phyloP scores from a whole-genome alignment of 2,888 invertebrate genomes.

The Agriopis marginaria region DNA sequence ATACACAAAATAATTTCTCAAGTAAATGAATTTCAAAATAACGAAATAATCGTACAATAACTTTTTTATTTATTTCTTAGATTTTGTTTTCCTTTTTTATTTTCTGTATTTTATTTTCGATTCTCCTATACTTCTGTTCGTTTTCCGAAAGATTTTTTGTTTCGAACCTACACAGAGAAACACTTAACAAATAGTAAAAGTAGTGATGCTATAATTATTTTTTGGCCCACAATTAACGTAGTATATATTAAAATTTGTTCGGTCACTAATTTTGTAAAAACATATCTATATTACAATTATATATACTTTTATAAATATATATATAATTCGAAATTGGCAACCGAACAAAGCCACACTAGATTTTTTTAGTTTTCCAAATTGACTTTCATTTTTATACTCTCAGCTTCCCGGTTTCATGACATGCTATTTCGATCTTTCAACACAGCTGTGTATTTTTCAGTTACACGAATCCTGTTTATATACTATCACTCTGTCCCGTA shows the following conservation, averaged over 20 bases:
- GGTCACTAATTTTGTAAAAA: constrained; percentile 69
- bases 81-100: constrained; percentile 59
- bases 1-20: constrained; percentile 50
- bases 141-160: constrained; percentile 64
- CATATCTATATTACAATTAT: constrained; percentile 17
- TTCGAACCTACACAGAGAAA: constrained; percentile 85
- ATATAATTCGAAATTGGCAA: constrained; percentile 63
- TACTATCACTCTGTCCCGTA: constrained; percentile 43
- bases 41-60: constrained; percentile 59
- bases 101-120: constrained; percentile 66
- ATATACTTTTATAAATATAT: not conserved
- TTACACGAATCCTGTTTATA: constrained; percentile 38
- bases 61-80: constrained; percentile 53
- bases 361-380: constrained; percentile 67
- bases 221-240: constrained; percentile 82
- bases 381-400: constrained; percentile 63
- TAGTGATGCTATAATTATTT: constrained; percentile 76
- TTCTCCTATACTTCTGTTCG: constrained; percentile 79
- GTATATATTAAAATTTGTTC: constrained; percentile 66
- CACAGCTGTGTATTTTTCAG: constrained; percentile 46
- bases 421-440: constrained; percentile 51
- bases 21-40: constrained; percentile 48
- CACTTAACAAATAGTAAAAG: constrained; percentile 79
- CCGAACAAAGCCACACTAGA: constrained; percentile 73
- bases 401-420: constrained; percentile 77